Conservation (phyloP, 2,797 vertebrate species). For the Alfaro cultratus region DNA sequence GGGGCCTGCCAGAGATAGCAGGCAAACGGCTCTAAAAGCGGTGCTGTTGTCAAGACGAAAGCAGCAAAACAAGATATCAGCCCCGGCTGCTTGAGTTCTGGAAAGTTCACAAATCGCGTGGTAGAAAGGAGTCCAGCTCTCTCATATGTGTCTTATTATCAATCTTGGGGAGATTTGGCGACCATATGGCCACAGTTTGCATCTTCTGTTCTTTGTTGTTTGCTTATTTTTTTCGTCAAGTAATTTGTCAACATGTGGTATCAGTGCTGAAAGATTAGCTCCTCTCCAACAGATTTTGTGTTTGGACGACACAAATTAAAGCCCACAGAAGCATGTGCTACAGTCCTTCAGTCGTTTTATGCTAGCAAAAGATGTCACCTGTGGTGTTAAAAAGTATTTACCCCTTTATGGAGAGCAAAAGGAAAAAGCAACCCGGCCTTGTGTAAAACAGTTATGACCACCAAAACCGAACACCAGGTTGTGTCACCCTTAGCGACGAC, state of each 20-base stretch:
- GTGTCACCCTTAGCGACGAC: background rate
- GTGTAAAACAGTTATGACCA: background rate
- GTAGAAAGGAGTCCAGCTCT: background rate
- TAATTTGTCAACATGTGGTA: background rate
- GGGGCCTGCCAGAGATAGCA: slow-evolving; percentile 1
- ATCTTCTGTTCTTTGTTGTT: background rate
- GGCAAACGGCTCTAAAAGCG: slow-evolving; percentile 11
- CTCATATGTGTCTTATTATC: background rate
- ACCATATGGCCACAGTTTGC: slow-evolving; percentile 6
- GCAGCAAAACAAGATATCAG: background rate
- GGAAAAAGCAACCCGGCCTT: background rate
- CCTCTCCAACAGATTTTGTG: background rate
- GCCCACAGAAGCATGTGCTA: background rate
- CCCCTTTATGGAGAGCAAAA: background rate
- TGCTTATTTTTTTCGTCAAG: background rate
- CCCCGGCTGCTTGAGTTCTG: background rate
- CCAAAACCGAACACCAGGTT: background rate
- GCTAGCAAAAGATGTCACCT: background rate
- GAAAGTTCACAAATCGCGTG: background rate
- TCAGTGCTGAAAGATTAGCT: slow-evolving; percentile 15
- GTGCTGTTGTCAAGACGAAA: background rate
- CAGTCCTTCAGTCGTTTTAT: background rate
- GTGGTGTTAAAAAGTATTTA: background rate
- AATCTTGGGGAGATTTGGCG: background rate
- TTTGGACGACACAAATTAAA: slow-evolving; percentile 2